Conservation (phyloP, 30 jellyfish, hydroid and myxozoan genomes). For the Turritopsis rubra region DNA sequence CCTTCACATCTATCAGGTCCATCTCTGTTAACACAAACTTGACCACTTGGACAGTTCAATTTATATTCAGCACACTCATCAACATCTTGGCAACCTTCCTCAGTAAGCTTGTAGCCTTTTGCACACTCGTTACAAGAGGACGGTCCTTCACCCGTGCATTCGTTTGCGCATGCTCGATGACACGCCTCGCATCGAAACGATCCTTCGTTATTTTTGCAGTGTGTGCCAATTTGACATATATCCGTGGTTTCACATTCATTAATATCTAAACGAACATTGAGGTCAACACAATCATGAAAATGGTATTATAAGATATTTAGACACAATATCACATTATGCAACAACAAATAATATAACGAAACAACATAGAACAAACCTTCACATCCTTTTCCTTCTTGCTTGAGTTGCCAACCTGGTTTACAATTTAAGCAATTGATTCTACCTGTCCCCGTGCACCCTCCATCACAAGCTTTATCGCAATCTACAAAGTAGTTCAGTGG, state of each 20-base stretch:
- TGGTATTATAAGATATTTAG: background rate
- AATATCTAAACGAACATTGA: conserved; percentile 46
- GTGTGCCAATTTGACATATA: conserved; percentile 45
- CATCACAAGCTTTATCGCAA: conserved; percentile 79
- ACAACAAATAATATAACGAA: background rate
- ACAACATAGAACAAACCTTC: conserved; percentile 42
- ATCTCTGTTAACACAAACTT: conserved; percentile 35
- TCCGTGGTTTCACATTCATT: conserved; percentile 61
- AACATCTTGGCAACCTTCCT: conserved; percentile 69
- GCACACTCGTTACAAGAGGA: conserved; percentile 56
- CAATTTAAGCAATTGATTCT: conserved; percentile 55
- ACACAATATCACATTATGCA: background rate
- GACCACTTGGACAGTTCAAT: conserved; percentile 29
- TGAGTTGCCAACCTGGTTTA: conserved; percentile 60
- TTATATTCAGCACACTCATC: conserved; percentile 33
- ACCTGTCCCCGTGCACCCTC: conserved; percentile 81
- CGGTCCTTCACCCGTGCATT: conserved; percentile 67
- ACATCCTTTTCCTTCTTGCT: conserved; percentile 62
- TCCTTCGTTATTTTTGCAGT: conserved; percentile 64
- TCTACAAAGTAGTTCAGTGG: conserved; percentile 42
- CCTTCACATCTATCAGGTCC: conserved; percentile 59
- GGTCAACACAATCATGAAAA: background rate
- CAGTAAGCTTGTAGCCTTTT: conserved; percentile 47
- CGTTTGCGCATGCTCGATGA: conserved; percentile 30
- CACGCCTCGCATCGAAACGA: conserved; percentile 48